Percentiles rank a stretch among this genome's conserved stretches.
Conservation (phyloP, 2,797 vertebrate genomes). For the Iguana delicatissima region DNA sequence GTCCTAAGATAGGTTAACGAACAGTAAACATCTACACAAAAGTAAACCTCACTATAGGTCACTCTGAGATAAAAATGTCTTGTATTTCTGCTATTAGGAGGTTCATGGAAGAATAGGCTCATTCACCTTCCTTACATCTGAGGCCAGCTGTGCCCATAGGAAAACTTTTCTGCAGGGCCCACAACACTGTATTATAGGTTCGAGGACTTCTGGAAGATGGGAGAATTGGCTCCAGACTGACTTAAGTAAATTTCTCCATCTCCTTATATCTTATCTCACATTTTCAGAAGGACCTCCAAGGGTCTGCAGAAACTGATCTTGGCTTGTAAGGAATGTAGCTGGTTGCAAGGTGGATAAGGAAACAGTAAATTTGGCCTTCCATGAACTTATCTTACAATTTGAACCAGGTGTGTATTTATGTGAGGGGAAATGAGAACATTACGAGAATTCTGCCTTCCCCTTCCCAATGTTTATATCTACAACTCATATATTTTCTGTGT, state of each 20-base stretch:
- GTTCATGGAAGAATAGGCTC: not conserved
- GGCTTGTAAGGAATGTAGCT: not conserved
- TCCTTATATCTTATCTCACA: not conserved
- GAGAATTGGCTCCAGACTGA: not conserved
- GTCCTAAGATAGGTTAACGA: no score
- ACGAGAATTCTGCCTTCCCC: no score
- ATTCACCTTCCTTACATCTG: not conserved
- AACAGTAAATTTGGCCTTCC: not conserved
- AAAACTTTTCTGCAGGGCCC: not conserved
- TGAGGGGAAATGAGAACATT: no score
- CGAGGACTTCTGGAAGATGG: not conserved
- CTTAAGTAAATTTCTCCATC: not conserved
- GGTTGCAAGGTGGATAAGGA: not conserved
- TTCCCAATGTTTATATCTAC: no score
- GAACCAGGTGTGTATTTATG: not conserved
- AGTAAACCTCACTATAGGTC: no score
- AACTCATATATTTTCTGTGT: no score
- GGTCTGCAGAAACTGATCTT: not conserved
- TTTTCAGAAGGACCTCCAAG: not conserved
- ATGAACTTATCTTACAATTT: not conserved
- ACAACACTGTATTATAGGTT: not conserved
- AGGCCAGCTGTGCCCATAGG: not conserved
- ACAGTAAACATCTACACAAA: no score
- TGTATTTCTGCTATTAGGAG: not conserved
- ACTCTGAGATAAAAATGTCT: not conserved